phyloP scores from a whole-genome alignment of 2,888 invertebrate species.

The Petrolisthes cinctipes region DNA sequence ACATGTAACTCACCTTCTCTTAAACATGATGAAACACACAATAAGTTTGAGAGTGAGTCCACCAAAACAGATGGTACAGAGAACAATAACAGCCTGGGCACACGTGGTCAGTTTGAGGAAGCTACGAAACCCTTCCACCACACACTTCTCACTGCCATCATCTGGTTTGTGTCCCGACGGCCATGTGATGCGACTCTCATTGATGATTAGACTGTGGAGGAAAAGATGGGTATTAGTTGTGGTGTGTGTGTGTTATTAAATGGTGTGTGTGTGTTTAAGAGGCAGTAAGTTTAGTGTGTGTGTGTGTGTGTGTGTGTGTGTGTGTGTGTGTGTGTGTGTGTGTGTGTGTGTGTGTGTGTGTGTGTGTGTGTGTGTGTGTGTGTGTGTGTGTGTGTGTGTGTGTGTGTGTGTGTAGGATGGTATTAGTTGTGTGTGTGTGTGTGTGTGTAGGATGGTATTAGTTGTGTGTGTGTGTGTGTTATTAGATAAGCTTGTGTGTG shows the following conservation, averaged over 20 bases:
- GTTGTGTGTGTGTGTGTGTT: background rate
- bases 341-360: background rate
- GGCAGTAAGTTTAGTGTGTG: background rate
- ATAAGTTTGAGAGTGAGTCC: conserved; percentile 74
- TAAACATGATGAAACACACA: conserved; percentile 75
- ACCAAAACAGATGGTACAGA: conserved; percentile 74
- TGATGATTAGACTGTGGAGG: conserved; percentile 31
- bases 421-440: no score
- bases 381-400: no score
- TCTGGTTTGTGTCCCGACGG: conserved; percentile 75
- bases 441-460: no score
- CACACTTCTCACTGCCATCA: conserved; percentile 79
- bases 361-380: background rate
- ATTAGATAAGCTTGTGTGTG: no score
- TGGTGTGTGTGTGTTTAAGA: background rate
- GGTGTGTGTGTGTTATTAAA: no score
- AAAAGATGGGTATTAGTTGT: background rate
- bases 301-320: background rate
- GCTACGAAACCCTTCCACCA: conserved; percentile 78
- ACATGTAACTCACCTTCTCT: conserved; percentile 33
- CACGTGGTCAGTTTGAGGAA: conserved; percentile 80
- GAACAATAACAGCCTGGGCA: conserved; percentile 78
- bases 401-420: no score
- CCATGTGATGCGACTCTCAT: conserved; percentile 73
- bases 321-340: background rate